Base-by-base conservation (phyloP, 2,113 vertebrate genomes). In the Rhinopomastus cyanomelas region DNA sequence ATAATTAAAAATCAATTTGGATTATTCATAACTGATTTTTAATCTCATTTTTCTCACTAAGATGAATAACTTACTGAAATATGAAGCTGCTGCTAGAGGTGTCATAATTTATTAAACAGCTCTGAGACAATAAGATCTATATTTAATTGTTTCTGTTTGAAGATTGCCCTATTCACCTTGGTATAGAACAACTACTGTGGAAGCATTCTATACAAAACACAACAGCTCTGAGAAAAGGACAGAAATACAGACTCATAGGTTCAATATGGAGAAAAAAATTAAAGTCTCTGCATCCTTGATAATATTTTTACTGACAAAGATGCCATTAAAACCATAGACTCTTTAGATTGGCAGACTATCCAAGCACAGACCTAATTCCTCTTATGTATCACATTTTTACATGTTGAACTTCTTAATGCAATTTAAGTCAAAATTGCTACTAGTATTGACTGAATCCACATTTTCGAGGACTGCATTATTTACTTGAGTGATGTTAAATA, bases 101-200 rank as follows among this genome's bases (percentile, higher is more conserved):
- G 92, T 61, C 56, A 48, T 85, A 46, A 91, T 81, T 83, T 86
- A 90, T 91, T 86, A 81, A 91, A 83, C 16, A 89, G 42, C 8
- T 74, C 73, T 65, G 68, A 83, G 66, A 91, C 80, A 88, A 62
- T 16, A 88, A 34, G 64, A 81, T 88, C 79, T 83, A 67, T n/a
- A 91, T 73, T 91, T 89, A 94, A 89, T 89, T 93, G 68, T 68
- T 81, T 81, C 48, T 85, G 17, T 68, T 81, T 68, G 59, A 72
- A 91, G 79, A 85, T 80, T 89, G 76, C 49, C 52, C 52, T 86
- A 27, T 71, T 93, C 80, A 92, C 88, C 83, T 77, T 83, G 49
- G 44, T 74, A 71, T 1, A 85, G 52, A 90, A 68, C n/a, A 78
- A 67, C 23, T 60, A 64, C 39, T 48, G 19, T 1, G 5, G 16